Conservation (phyloP, 2,888 invertebrate genomes). For the Melipona beecheii region DNA sequence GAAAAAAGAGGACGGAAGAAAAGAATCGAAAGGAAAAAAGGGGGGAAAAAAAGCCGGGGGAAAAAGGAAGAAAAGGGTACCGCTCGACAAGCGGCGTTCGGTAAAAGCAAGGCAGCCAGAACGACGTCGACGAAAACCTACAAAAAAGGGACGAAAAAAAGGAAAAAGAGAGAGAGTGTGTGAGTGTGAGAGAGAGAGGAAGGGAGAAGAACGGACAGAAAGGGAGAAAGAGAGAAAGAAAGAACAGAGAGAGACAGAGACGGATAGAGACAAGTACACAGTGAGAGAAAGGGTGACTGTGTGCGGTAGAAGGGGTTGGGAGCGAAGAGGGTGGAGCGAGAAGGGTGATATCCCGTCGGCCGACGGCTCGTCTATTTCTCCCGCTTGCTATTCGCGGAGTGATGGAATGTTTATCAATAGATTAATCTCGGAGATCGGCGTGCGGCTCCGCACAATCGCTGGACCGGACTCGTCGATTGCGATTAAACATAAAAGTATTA, state of each 20-base stretch:
- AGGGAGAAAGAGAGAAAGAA: conserved; percentile 17
- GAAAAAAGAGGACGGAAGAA: background rate
- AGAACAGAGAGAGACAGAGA: background rate
- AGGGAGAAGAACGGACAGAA: conserved; percentile 7
- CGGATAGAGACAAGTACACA: conserved; percentile 13
- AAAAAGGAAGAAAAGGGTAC: conserved; percentile 23
- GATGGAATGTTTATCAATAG: conserved; percentile 81
- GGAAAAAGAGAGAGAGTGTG: conserved; percentile 4
- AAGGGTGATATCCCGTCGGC: conserved; percentile 71
- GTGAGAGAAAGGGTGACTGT: conserved; percentile 32
- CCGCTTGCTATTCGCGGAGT: conserved; percentile 72
- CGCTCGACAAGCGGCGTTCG: conserved; percentile 60
- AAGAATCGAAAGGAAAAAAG: too few species aligned
- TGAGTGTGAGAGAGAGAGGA: conserved; percentile 30
- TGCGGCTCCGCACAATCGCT: conserved; percentile 75
- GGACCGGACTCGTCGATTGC: conserved; percentile 78
- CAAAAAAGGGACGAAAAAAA: conserved; percentile 15
- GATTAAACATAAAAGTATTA: conserved; percentile 81
- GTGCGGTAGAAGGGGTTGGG: conserved; percentile 2
- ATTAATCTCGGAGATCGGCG: conserved; percentile 80
- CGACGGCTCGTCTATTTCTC: conserved; percentile 68
- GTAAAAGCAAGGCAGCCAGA: conserved; percentile 66
- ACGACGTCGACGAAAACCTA: conserved; percentile 62
- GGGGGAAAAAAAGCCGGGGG: background rate
- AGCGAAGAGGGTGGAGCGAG: conserved; percentile 31